Evolutionary conservation across 2,113 vertebrate genomes (phyloP).

Genomic region (Lepisosteus osseus): DNA sequence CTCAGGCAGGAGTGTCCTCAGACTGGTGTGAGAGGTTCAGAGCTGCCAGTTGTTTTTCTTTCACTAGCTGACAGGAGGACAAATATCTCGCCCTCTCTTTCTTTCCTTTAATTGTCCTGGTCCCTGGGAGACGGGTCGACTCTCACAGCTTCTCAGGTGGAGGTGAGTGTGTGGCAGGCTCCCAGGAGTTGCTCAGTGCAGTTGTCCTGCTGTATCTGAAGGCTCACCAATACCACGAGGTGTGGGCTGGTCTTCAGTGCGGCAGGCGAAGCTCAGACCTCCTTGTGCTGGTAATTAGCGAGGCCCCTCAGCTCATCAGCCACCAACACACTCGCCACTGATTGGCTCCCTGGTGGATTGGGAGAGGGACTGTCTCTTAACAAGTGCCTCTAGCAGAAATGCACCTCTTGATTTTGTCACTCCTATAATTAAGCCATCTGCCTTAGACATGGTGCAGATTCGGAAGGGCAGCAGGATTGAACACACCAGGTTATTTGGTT

Average conservation of each 20-base stretch:
- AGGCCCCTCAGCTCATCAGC: constrained; percentile 49
- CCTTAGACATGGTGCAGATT: constrained; percentile 41
- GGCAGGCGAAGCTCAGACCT: constrained; percentile 20
- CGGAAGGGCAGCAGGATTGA: not conserved
- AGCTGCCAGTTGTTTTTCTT: constrained; percentile 17
- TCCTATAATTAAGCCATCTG: constrained; percentile 84
- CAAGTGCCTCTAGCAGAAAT: constrained; percentile 53
- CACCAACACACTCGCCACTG: constrained; percentile 54
- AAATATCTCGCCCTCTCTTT: constrained; percentile 32
- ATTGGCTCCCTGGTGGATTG: constrained; percentile 82
- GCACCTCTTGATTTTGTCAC: constrained; percentile 63
- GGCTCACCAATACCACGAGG: constrained; percentile 2
- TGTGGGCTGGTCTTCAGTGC: constrained; percentile 14
- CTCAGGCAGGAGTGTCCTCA: constrained; percentile 25
- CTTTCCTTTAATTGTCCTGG: constrained; percentile 42
- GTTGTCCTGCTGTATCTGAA: not conserved
- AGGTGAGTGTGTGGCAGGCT: not conserved
- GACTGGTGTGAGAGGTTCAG: constrained; percentile 20
- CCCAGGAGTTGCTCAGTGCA: too few species aligned
- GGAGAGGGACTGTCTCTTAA: constrained; percentile 43
- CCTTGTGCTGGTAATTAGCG: constrained; percentile 68
- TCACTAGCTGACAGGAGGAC: constrained; percentile 17
- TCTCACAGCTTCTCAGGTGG: constrained; percentile 7
- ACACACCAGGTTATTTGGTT: too few species aligned
- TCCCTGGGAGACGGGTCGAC: not conserved